phyloP scores from a whole-genome alignment of 2,888 invertebrate species.

The Hartigia nigra region DNA sequence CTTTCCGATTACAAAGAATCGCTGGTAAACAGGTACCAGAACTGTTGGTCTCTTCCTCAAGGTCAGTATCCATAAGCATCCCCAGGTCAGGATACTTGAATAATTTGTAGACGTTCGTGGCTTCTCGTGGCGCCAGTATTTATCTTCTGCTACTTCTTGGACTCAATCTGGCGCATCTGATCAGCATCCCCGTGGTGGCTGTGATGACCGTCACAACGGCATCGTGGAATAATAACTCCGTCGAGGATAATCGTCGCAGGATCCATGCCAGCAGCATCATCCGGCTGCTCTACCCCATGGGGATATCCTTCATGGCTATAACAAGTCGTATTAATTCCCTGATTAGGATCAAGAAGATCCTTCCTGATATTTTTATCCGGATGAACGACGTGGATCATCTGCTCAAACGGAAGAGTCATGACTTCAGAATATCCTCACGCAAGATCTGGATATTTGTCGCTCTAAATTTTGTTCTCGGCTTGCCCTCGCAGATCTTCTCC shows the following conservation, averaged over 20 bases:
- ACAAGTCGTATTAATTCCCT: constrained; percentile 11
- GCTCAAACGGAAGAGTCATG: neutral
- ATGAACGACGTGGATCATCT: constrained; percentile 6
- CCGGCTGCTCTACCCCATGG: constrained; percentile 9
- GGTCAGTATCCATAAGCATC: neutral
- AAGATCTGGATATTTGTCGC: constrained; percentile 8
- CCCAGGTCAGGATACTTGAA: neutral
- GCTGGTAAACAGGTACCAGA: constrained; percentile 6
- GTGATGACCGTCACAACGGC: neutral
- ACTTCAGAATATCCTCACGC: neutral
- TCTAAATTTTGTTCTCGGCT: constrained; percentile 10
- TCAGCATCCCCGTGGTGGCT: constrained; percentile 15
- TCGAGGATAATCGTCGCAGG: neutral
- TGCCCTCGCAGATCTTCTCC: constrained; percentile 12
- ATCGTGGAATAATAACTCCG: neutral
- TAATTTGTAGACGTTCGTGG: constrained; percentile 10
- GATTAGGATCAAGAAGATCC: neutral
- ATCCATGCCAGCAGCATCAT: neutral
- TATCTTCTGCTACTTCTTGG: constrained; percentile 14
- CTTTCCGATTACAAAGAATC: constrained; percentile 5
- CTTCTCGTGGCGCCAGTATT: constrained; percentile 7
- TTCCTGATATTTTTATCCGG: constrained; percentile 7
- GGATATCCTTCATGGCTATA: constrained; percentile 10
- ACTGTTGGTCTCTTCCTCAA: neutral
- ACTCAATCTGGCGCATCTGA: constrained; percentile 8